A percentile compares a stretch with the other conserved stretches of the same genome.
phyloP scores from a whole-genome alignment of 1,140 invertebrate species.

The Palaemon carinicauda region DNA sequence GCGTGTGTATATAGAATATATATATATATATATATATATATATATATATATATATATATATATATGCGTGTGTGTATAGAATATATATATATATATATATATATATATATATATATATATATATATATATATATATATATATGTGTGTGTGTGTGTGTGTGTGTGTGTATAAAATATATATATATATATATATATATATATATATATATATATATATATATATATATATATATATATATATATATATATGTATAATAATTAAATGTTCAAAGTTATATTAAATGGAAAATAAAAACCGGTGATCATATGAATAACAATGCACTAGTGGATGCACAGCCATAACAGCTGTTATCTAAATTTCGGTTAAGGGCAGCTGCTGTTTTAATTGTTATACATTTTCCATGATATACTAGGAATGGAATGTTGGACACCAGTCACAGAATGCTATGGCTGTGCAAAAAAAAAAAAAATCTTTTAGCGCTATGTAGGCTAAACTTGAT shows the following conservation, averaged over 20 bases:
- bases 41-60: neutral
- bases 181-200: neutral
- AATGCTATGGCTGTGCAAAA: too few relatives aligned
- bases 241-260: neutral
- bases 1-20: neutral
- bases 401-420: too few relatives aligned
- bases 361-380: too few relatives aligned
- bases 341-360: too few relatives aligned
- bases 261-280: neutral
- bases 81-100: neutral
- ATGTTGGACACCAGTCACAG: too few relatives aligned
- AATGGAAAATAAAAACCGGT: too few relatives aligned
- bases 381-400: too few relatives aligned
- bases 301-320: too few relatives aligned
- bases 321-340: too few relatives aligned
- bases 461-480: too few relatives aligned
- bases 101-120: neutral
- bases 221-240: neutral
- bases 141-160: neutral
- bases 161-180: neutral
- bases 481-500: too few relatives aligned
- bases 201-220: slow-evolving; percentile 9
- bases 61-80: neutral
- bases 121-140: slow-evolving; percentile 9
- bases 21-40: neutral